These are phyloP conservation scores for Rhagonycha fulva DNA, from an alignment of 2,888 invertebrate species.

Conservation along the genomic window DNA sequence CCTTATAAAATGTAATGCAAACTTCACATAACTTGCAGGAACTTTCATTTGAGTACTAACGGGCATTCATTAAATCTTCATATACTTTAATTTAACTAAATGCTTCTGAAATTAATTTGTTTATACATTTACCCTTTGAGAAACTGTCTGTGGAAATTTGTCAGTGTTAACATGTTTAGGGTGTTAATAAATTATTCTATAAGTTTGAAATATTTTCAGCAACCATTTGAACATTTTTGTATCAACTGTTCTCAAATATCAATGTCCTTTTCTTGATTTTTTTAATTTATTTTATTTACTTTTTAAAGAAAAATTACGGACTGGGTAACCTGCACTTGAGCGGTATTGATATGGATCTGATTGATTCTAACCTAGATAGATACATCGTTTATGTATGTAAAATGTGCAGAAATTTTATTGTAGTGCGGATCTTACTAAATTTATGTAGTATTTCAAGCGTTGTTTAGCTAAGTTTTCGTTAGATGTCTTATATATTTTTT, in stretches of 20 bases:
- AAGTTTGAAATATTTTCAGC: background rate
- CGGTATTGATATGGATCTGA: too few relatives aligned
- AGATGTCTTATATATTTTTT: too few relatives aligned
- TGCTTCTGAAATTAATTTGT: background rate
- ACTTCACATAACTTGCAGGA: background rate
- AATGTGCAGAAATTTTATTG: too few relatives aligned
- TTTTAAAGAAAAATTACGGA: too few relatives aligned
- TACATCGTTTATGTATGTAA: too few relatives aligned
- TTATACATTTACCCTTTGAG: background rate
- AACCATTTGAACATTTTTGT: background rate
- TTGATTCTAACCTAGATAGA: too few relatives aligned
- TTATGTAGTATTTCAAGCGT: too few relatives aligned
- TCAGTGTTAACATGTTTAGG: background rate
- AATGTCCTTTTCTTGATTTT: background rate
- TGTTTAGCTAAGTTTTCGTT: too few relatives aligned
- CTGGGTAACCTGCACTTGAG: too few relatives aligned
- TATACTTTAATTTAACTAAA: background rate
- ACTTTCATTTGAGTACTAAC: background rate
- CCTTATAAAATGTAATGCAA: background rate
- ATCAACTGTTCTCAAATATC: background rate
- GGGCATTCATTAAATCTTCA: background rate
- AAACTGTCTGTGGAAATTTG: background rate
- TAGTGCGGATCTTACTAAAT: too few relatives aligned
- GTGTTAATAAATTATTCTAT: background rate
- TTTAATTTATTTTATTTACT: background rate